Conservation (phyloP, 2,113 vertebrate species). For the Meles meles region DNA sequence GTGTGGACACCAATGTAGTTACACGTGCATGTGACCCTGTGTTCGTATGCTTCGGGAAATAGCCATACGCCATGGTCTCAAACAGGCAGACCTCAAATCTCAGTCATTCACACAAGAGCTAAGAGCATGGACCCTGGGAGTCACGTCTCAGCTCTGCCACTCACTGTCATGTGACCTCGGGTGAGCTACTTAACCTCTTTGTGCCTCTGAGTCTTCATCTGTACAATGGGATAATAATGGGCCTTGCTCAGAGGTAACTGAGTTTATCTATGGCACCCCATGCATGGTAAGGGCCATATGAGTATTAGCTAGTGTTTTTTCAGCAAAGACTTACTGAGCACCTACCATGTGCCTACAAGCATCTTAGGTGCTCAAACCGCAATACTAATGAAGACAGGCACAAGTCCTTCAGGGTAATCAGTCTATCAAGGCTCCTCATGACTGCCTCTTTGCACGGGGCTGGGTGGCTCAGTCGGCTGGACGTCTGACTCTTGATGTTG, state of each 20-base stretch:
- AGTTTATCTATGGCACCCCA: background rate
- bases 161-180: background rate
- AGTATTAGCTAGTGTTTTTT: background rate
- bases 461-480: background rate
- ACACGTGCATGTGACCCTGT: fast-evolving
- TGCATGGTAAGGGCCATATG: background rate
- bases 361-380: background rate
- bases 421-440: background rate
- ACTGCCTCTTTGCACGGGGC: background rate
- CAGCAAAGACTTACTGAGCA: background rate
- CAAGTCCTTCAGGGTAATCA: background rate
- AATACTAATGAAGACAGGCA: background rate
- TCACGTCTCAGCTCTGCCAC: background rate
- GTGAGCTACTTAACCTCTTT: background rate
- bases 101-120: background rate
- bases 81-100: background rate
- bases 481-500: background rate
- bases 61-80: no score
- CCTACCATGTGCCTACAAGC: background rate
- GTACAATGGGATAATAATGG: background rate
- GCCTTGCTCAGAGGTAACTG: background rate
- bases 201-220: background rate
- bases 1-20: background rate
- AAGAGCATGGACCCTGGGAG: background rate
- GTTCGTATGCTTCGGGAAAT: background rate